Conservation (phyloP, 2,113 vertebrate genomes). For the Hydrochoerus hydrochaeris region DNA sequence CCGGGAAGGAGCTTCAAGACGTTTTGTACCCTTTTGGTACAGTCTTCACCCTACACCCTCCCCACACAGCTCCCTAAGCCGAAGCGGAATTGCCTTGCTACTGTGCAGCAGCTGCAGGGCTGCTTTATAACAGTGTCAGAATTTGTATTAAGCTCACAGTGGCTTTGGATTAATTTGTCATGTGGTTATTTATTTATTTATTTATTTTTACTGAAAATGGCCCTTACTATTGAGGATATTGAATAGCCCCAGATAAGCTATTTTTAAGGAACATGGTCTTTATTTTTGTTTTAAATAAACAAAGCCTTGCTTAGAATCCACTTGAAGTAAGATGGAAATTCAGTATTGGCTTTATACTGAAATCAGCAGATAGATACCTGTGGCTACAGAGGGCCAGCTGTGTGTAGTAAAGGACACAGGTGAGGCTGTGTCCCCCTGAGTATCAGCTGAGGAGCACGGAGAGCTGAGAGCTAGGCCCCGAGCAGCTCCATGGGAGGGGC, state of each 20-base stretch:
- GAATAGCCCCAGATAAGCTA: background rate
- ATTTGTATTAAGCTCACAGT: background rate
- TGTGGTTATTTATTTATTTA: background rate
- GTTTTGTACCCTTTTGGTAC: background rate
- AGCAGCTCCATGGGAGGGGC: background rate
- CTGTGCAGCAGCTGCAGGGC: rapidly evolving
- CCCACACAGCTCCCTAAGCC: background rate
- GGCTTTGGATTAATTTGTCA: background rate
- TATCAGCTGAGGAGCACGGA: background rate
- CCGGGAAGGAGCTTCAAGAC: background rate
- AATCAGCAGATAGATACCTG: background rate
- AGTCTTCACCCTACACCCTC: background rate
- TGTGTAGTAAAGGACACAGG: background rate
- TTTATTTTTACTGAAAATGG: background rate
- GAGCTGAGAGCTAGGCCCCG: background rate
- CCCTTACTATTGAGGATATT: background rate
- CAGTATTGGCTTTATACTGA: background rate
- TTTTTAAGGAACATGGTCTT: background rate
- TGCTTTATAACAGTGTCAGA: background rate
- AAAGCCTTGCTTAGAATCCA: background rate
- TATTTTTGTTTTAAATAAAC: background rate
- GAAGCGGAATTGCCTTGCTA: background rate
- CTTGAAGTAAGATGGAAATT: background rate
- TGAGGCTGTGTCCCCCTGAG: background rate
- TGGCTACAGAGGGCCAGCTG: background rate